These are phyloP conservation scores for Boloria euphrosyne DNA, from an alignment of 2,888 invertebrate species.

Conservation along the genomic window DNA sequence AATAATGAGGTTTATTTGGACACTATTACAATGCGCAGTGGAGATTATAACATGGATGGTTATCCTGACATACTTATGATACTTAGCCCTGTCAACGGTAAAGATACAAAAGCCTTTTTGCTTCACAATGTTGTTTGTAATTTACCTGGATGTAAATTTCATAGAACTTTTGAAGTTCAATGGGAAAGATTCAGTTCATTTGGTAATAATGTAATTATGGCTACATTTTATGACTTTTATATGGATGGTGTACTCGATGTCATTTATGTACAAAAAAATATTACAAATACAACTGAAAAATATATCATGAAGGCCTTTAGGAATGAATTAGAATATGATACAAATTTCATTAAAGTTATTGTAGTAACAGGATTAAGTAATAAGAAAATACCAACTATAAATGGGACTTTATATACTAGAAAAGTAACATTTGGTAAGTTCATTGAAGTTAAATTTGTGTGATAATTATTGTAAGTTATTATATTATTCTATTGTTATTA, in stretches of 20 bases:
- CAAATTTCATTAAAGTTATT: constrained; percentile 97
- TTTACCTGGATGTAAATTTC: constrained; percentile 83
- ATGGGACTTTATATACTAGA: constrained; percentile 88
- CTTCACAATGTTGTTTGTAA: constrained; percentile 90
- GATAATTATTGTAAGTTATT: constrained; percentile 15
- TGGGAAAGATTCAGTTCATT: constrained; percentile 89
- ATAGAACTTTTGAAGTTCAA: constrained; percentile 88
- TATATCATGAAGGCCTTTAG: constrained; percentile 89
- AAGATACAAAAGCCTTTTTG: constrained; percentile 85
- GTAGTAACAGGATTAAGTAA: constrained; percentile 92
- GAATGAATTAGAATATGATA: constrained; percentile 95
- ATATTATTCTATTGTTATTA: too few species aligned
- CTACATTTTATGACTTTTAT: constrained; percentile 95
- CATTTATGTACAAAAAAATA: constrained; percentile 86
- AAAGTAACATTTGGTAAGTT: constrained; percentile 88
- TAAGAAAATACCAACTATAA: constrained; percentile 85
- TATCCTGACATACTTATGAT: constrained; percentile 95
- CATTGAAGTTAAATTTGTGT: neutral
- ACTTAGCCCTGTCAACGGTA: constrained; percentile 72
- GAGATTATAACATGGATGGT: constrained; percentile 98
- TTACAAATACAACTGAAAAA: constrained; percentile 56
- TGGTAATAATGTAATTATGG: constrained; percentile 89
- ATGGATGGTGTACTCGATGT: constrained; percentile 97
- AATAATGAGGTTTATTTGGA: constrained; percentile 84
- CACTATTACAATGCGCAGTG: constrained; percentile 91